Evolutionary conservation across 2,888 invertebrate species (phyloP).

Genomic region (Caenorhabditis macrosperma): DNA sequence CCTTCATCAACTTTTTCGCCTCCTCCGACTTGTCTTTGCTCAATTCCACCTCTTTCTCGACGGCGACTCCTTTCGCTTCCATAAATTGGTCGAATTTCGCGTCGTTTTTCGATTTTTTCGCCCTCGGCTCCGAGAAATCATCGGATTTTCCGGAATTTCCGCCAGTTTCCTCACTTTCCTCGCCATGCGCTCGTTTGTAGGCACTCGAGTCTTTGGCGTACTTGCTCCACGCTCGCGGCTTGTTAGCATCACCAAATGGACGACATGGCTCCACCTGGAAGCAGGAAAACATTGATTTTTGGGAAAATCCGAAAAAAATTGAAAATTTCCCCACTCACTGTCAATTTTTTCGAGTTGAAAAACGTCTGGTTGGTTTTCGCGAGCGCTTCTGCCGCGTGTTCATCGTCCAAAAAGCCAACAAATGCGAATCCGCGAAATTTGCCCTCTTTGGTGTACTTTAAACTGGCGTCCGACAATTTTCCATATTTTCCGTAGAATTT

Average conservation of each 20-base stretch:
- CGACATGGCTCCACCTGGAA: constrained; percentile 84
- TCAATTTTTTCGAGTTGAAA: constrained; percentile 89
- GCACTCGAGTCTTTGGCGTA: constrained; percentile 85
- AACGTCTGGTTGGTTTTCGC: constrained; percentile 89
- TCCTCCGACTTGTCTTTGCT: constrained; percentile 76
- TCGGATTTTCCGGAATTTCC: constrained; percentile 13
- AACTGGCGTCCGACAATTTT: constrained; percentile 89
- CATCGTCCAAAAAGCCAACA: constrained; percentile 89
- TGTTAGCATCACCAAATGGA: constrained; percentile 83
- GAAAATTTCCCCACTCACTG: constrained; percentile 81
- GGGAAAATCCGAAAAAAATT: neutral
- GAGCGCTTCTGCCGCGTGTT: constrained; percentile 88
- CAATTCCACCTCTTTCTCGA: constrained; percentile 63
- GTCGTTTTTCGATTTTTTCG: constrained; percentile 81
- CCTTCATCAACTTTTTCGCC: constrained; percentile 55
- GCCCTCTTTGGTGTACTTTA: constrained; percentile 91
- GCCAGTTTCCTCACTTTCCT: constrained; percentile 24
- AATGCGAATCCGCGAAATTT: constrained; percentile 94
- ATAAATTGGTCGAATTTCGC: constrained; percentile 92
- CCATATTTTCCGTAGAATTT: constrained; percentile 70
- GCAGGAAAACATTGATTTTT: neutral
- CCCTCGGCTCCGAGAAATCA: constrained; percentile 30
- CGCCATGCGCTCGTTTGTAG: constrained; percentile 64
- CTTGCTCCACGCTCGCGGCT: constrained; percentile 94
- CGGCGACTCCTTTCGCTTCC: constrained; percentile 86